A percentile compares a stretch with the other conserved stretches of the same genome.
Conservation (phyloP, 1,140 invertebrate genomes). For the Drosophila sp. region DNA sequence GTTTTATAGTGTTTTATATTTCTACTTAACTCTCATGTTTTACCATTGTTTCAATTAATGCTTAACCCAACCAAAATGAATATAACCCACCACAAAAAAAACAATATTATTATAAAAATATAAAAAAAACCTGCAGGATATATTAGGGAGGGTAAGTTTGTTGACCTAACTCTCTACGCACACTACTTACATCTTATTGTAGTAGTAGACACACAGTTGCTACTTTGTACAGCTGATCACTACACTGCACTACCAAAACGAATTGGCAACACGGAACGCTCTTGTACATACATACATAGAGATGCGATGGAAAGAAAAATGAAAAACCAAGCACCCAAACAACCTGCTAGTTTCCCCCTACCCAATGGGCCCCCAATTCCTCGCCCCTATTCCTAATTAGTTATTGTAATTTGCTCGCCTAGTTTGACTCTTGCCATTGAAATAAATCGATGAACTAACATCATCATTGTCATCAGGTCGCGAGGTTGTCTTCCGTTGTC, state of each 20-base stretch:
- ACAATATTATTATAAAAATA: conserved; percentile 39
- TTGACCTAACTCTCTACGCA: conserved; percentile 60
- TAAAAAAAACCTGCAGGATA: conserved; percentile 76
- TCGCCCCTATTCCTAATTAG: neutral
- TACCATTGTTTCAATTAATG: conserved; percentile 60
- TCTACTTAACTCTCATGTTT: conserved; percentile 42
- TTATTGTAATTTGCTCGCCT: conserved; percentile 25
- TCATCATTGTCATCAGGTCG: conserved; percentile 85
- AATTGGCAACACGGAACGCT: neutral
- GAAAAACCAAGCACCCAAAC: neutral
- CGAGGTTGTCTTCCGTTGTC: conserved; percentile 95
- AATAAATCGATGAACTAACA: conserved; percentile 20
- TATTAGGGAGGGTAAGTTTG: conserved; percentile 83
- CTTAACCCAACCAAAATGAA: conserved; percentile 66
- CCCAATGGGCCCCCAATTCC: neutral
- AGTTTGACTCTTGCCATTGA: neutral
- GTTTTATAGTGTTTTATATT: conserved; percentile 8
- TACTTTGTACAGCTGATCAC: conserved; percentile 5
- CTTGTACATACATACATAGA: neutral
- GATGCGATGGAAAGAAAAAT: neutral
- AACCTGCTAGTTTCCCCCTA: conserved; percentile 3
- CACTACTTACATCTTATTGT: conserved; percentile 39
- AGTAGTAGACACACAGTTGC: conserved; percentile 27
- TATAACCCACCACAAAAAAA: conserved; percentile 44
- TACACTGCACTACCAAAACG: neutral